Base-by-base conservation (phyloP, 2,888 invertebrate genomes). In the Hirtodrosophila cameraria region DNA sequence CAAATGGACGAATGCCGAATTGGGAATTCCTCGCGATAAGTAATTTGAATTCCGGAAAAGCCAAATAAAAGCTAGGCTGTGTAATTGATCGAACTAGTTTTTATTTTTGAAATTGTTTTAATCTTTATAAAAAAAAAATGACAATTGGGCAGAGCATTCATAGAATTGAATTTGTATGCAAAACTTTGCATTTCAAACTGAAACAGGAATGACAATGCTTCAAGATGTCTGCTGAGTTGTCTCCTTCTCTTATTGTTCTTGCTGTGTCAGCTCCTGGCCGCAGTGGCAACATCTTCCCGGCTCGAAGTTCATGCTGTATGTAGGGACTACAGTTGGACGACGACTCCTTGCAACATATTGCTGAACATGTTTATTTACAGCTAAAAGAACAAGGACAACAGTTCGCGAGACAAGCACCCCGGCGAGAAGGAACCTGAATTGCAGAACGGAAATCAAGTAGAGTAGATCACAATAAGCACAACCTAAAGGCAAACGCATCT, bases 1-100 rank as follows among this genome's bases (percentile, higher is more conserved):
- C 1, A 91, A 93, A 66, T 97, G 95, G 94, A 95, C 95, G 9
- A 94, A 97, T 91, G 94, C 93, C 86, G 96, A 97, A 90, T 91
- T 97, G 52, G 97, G 97, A 63, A 95, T 97, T 81, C 96, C 97
- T 36, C 92, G 94, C 23, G 94, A 95, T 52, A n/a, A 13, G 13
- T 41, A 30, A 45, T 28, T n/a, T n/a, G n/a, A n/a, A n/a, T n/a
- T n/a, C n/a, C n/a, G n/a, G n/a, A n/a, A n/a, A n/a, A n/a, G n/a
- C n/a, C n/a, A n/a, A n/a, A n/a, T n/a, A n/a, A n/a, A n/a, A n/a
- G n/a, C n/a, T n/a, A n/a, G n/a, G n/a, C n/a, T n/a, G n/a, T n/a
- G n/a, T n/a, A n/a, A n/a, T n/a, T n/a, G n/a, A n/a, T n/a, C n/a
- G n/a, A n/a, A n/a, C n/a, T n/a, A n/a, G n/a, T n/a, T n/a, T n/a